Percentiles rank a stretch among this genome's conserved stretches.
These are phyloP conservation scores for Drosophila pruinosa DNA, from an alignment of 1,140 invertebrate genomes.

Conservation along the genomic window DNA sequence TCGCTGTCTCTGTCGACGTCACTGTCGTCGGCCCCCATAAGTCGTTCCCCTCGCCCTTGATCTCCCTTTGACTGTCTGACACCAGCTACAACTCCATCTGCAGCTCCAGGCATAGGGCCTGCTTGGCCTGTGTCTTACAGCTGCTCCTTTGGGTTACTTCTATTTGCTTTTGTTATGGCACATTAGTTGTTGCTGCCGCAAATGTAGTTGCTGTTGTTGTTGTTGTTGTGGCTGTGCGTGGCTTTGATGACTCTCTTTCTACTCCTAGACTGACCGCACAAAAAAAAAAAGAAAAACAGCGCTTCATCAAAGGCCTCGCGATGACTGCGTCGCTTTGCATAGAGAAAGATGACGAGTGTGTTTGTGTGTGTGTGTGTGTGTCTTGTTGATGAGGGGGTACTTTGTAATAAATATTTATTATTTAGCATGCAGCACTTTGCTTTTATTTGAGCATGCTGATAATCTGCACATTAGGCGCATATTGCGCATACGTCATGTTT, in stretches of 20 bases:
- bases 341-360: neutral
- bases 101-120: neutral
- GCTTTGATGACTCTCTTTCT: conserved; percentile 66
- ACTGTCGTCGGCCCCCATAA: too few species aligned
- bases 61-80: neutral
- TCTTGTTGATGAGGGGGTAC: neutral
- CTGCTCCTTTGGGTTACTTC: conserved; percentile 47
- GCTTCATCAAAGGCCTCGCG: conserved; percentile 64
- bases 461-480: conserved; percentile 27
- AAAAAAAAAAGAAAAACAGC: too few species aligned
- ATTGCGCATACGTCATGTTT: conserved; percentile 47
- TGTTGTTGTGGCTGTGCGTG: conserved; percentile 33
- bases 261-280: conserved; percentile 28
- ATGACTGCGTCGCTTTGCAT: conserved; percentile 60
- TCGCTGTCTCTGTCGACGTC: conserved; percentile 33
- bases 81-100: conserved; percentile 8
- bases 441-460: conserved; percentile 19
- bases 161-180: conserved; percentile 68
- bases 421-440: conserved; percentile 12
- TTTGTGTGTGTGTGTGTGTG: neutral
- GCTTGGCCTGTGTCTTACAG: conserved; percentile 21
- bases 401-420: conserved; percentile 29
- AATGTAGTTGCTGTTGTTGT: conserved; percentile 33
- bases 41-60: conserved; percentile 5
- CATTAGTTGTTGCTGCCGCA: conserved; percentile 49